phyloP scores from a whole-genome alignment of 2,113 vertebrate species.

The Vicugna pacos region DNA sequence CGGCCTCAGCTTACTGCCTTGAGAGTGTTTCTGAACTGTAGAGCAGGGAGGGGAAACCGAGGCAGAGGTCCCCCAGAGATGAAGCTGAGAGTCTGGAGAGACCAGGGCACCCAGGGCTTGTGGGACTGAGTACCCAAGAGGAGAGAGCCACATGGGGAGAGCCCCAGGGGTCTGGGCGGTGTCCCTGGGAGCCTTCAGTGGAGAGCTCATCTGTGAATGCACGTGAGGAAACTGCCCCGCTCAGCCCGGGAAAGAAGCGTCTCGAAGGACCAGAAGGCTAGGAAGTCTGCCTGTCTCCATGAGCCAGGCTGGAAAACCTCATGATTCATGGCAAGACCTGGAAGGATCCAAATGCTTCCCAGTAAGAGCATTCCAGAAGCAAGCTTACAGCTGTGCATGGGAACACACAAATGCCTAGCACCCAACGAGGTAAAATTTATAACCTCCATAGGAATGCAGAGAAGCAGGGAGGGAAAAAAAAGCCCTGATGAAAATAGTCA shows the following conservation, averaged over 20 bases:
- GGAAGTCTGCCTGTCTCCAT: too few relatives aligned
- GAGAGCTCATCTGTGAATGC: fast-evolving
- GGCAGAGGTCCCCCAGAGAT: neutral
- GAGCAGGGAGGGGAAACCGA: neutral
- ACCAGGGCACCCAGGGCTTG: neutral
- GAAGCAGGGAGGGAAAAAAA: too few relatives aligned
- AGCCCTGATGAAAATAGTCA: neutral
- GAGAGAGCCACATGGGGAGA: neutral
- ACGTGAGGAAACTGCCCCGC: fast-evolving
- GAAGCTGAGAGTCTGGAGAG: neutral
- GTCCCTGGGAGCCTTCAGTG: neutral
- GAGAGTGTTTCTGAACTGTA: neutral
- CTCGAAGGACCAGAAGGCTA: neutral
- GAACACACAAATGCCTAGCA: too few relatives aligned
- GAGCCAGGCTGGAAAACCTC: neutral
- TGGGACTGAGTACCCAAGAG: neutral
- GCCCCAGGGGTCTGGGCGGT: too few relatives aligned
- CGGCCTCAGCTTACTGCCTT: neutral
- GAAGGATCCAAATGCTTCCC: neutral
- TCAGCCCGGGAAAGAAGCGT: neutral
- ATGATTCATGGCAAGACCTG: too few relatives aligned
- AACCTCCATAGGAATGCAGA: fast-evolving
- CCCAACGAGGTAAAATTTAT: neutral
- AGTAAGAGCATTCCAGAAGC: neutral
- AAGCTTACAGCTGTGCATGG: neutral